These are phyloP conservation scores for Trachemys scripta DNA, from an alignment of 2,113 vertebrate genomes.

Conservation along the genomic window DNA sequence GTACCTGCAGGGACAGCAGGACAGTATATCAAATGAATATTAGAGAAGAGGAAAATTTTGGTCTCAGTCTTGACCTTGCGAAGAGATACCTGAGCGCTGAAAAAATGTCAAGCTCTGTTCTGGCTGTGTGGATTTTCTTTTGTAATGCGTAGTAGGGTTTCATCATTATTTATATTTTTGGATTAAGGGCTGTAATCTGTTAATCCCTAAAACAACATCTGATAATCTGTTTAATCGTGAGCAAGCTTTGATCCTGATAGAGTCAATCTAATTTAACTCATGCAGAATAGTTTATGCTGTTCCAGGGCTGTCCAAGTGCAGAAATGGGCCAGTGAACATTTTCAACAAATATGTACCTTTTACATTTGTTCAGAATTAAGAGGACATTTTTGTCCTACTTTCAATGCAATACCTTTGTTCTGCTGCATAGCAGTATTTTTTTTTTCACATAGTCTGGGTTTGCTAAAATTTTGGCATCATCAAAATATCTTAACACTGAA, in stretches of 20 bases:
- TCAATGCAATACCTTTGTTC: not conserved
- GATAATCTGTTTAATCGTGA: conserved; percentile 64
- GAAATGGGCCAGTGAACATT: not conserved
- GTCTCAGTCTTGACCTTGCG: not conserved
- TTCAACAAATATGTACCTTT: not conserved
- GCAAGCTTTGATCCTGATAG: conserved; percentile 39
- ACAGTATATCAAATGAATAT: not conserved
- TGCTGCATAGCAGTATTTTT: not conserved
- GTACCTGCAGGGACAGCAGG: not conserved
- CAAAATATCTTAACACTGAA: conserved; percentile 35
- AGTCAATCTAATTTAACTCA: not conserved
- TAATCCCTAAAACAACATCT: conserved; percentile 59
- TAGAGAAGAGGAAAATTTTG: not conserved
- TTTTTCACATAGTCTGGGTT: not conserved
- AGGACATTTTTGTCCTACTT: not conserved
- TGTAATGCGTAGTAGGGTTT: conserved; percentile 44
- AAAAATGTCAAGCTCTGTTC: conserved; percentile 1
- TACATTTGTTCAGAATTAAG: not conserved
- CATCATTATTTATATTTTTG: conserved; percentile 50
- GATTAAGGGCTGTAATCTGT: conserved; percentile 53
- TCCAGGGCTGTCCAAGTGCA: not conserved
- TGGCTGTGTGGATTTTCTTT: conserved; percentile 19
- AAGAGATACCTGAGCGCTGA: not conserved
- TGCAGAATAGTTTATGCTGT: conserved; percentile 13
- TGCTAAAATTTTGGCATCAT: not conserved